phyloP scores from a whole-genome alignment of 2,888 invertebrate species.

The Lasiommata megera region DNA sequence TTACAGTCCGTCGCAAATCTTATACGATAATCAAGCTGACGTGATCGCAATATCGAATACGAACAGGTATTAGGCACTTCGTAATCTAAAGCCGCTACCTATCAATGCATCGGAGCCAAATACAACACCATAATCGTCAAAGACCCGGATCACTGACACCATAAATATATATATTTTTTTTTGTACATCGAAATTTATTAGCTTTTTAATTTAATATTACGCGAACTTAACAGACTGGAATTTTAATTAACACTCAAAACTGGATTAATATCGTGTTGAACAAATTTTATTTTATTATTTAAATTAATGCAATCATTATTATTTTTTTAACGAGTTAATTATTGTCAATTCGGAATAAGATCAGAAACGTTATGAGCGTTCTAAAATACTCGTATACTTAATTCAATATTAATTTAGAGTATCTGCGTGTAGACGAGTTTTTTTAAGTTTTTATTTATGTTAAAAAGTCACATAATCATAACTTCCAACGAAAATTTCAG shows the following conservation, averaged over 20 bases:
- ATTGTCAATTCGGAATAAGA: too few relatives aligned
- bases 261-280: not conserved
- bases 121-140: conserved; percentile 14
- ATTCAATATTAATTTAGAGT: too few relatives aligned
- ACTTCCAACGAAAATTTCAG: too few relatives aligned
- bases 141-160: conserved; percentile 43
- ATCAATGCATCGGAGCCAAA: conserved; percentile 14
- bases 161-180: conserved; percentile 39
- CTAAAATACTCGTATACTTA: too few relatives aligned
- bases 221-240: not conserved
- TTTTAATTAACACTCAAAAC: not conserved
- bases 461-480: too few relatives aligned
- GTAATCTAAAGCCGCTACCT: conserved; percentile 29
- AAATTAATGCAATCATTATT: not conserved
- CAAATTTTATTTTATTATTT: not conserved
- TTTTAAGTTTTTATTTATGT: too few relatives aligned
- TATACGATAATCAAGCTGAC: conserved; percentile 48
- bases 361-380: too few relatives aligned
- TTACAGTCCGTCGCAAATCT: conserved; percentile 65
- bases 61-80: conserved; percentile 28
- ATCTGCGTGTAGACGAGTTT: too few relatives aligned
- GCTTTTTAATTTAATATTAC: not conserved
- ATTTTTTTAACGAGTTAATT: not conserved
- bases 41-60: conserved; percentile 59
- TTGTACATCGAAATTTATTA: conserved; percentile 7